These are phyloP conservation scores for Sarcophaga rosellei DNA, from an alignment of 2,888 invertebrate species.

Conservation along the genomic window DNA sequence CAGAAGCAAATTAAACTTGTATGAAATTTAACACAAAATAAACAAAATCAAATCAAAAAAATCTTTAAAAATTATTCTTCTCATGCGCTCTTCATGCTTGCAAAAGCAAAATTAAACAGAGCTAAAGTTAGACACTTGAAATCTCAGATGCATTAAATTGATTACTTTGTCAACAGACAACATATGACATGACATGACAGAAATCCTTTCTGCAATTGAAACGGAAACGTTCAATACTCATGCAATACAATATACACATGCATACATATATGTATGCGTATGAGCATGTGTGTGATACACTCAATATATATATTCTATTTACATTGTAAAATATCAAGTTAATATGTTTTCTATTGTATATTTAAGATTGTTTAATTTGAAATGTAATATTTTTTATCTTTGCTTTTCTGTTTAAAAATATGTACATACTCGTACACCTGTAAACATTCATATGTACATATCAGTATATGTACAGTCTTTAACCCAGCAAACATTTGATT, in stretches of 20 bases:
- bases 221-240: not conserved
- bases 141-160: slow-evolving; percentile 11
- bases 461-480: not conserved
- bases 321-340: slow-evolving; percentile 13
- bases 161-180: slow-evolving; percentile 18
- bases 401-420: not conserved
- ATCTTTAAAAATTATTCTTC: not conserved
- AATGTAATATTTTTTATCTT: slow-evolving; percentile 26
- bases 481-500: not conserved
- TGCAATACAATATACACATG: not conserved
- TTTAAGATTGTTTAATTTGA: slow-evolving; percentile 33
- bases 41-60: not conserved
- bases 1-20: too few relatives aligned
- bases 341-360: not conserved
- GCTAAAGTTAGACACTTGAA: not conserved
- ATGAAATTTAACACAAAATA: not conserved
- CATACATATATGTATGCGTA: not conserved
- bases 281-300: not conserved
- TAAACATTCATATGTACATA: not conserved
- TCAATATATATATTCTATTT: not conserved
- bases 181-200: not conserved
- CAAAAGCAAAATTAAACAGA: not conserved
- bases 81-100: not conserved
- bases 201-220: slow-evolving; percentile 19
- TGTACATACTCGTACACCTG: too few relatives aligned